phyloP scores from a whole-genome alignment of 2,797 vertebrate genomes.

The Lacerta agilis region DNA sequence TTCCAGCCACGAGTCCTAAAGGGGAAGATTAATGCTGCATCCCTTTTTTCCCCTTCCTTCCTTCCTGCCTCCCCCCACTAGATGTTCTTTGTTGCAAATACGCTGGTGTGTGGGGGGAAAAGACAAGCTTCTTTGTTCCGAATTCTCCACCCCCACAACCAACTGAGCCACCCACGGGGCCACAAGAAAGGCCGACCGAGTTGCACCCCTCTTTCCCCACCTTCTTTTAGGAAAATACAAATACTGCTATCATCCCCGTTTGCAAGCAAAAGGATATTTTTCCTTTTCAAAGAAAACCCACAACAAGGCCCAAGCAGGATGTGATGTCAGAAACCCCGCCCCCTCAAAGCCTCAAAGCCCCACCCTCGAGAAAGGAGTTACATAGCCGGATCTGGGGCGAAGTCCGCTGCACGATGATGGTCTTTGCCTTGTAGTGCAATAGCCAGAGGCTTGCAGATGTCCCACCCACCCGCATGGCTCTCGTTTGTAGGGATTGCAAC shows the following conservation, averaged over 20 bases:
- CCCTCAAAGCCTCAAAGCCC: not conserved
- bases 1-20: not conserved
- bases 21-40: constrained; percentile 18
- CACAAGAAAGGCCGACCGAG: not conserved
- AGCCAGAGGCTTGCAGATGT: not conserved
- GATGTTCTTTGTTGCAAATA: constrained; percentile 31
- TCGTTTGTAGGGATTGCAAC: not conserved
- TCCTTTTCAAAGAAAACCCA: constrained; percentile 22
- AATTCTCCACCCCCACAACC: not conserved
- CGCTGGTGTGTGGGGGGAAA: not conserved
- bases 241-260: not conserved
- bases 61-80: constrained; percentile 37
- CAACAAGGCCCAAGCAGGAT: constrained; percentile 53
- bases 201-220: not conserved
- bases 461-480: not conserved
- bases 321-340: constrained; percentile 20
- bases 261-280: not conserved
- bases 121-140: not conserved
- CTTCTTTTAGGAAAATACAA: not conserved
- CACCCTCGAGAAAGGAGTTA: not conserved
- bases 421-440: not conserved
- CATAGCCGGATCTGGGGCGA: not conserved
- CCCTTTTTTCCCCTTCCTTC: not conserved
- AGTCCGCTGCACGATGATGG: not conserved
- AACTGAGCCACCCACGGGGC: constrained; percentile 28